These are phyloP conservation scores for Formica selysi DNA, from an alignment of 1,140 invertebrate species.

Conservation along the genomic window DNA sequence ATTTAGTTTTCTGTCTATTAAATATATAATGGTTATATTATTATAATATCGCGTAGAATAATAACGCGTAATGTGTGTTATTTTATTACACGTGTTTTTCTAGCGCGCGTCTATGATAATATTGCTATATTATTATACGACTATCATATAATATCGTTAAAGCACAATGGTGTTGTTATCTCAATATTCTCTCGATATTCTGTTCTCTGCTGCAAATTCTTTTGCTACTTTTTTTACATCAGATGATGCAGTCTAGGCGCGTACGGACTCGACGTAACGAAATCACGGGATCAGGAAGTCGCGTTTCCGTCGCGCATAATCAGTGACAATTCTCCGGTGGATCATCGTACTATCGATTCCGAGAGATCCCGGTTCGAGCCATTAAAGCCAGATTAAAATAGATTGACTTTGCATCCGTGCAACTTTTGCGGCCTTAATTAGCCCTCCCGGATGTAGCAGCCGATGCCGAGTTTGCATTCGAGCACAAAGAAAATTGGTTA, in stretches of 20 bases:
- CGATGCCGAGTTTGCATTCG: neutral
- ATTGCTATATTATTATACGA: slow-evolving; percentile 18
- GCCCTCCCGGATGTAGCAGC: neutral
- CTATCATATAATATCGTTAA: slow-evolving; percentile 13
- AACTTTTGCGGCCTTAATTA: slow-evolving; percentile 27
- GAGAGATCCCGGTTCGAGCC: slow-evolving; percentile 22
- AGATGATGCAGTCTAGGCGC: neutral
- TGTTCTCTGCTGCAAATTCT: no score
- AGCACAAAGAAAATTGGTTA: slow-evolving; percentile 37
- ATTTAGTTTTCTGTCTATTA: neutral
- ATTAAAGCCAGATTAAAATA: slow-evolving; percentile 57
- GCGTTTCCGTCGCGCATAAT: slow-evolving; percentile 42
- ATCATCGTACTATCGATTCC: slow-evolving; percentile 25
- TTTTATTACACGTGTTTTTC: neutral
- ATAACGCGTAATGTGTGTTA: neutral
- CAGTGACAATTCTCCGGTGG: slow-evolving; percentile 39
- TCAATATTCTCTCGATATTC: neutral
- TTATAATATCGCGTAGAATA: slow-evolving; percentile 26
- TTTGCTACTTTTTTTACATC: neutral
- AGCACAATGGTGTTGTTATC: neutral
- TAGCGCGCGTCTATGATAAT: neutral
- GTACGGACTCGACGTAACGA: slow-evolving; percentile 11
- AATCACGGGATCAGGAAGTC: slow-evolving; percentile 24
- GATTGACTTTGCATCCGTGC: slow-evolving; percentile 49
- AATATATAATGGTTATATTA: slow-evolving; percentile 25